phyloP scores from a whole-genome alignment of 2,113 vertebrate species.

The Oryzias woworae region DNA sequence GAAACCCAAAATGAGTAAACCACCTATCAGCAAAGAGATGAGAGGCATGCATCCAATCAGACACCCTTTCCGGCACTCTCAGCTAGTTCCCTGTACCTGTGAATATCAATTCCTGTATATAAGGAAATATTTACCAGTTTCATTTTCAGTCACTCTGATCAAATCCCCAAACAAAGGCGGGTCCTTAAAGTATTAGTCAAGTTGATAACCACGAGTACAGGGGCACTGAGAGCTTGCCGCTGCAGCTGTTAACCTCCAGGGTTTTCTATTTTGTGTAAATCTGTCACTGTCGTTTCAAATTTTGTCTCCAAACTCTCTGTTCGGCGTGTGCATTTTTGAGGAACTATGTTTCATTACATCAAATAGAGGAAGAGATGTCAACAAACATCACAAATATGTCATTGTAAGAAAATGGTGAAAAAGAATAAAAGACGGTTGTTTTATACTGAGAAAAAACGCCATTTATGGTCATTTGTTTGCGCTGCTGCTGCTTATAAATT shows the following conservation, averaged over 20 bases:
- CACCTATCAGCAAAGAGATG: conserved; percentile 51
- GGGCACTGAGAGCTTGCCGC: conserved; percentile 21
- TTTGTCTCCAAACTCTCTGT: conserved; percentile 33
- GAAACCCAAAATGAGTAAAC: conserved; percentile 42
- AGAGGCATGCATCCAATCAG: conserved; percentile 49
- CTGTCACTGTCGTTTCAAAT: conserved; percentile 37
- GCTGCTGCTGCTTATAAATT: conserved; percentile 5
- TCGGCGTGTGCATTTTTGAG: conserved; percentile 22
- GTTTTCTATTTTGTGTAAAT: conserved; percentile 57
- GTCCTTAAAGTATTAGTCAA: conserved; percentile 70
- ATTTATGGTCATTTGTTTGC: not conserved
- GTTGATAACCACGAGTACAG: conserved; percentile 63
- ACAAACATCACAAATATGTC: conserved; percentile 19
- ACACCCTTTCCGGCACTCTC: conserved; percentile 31
- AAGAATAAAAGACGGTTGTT: conserved; percentile 64
- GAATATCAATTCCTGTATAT: conserved; percentile 69
- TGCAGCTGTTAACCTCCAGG: conserved; percentile 29
- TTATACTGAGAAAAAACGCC: not conserved
- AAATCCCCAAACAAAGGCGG: conserved; percentile 74
- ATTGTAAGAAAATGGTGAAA: conserved; percentile 43
- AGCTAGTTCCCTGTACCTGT: conserved; percentile 56
- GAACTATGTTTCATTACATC: conserved; percentile 34
- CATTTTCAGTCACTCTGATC: conserved; percentile 68
- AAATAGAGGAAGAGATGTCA: conserved; percentile 18
- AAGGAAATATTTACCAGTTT: conserved; percentile 70